Evolutionary conservation across 2,888 invertebrate genomes (phyloP), one percentile per base, ranked within the genome.

Genomic region (Macrosoma leucophasiata): DNA sequence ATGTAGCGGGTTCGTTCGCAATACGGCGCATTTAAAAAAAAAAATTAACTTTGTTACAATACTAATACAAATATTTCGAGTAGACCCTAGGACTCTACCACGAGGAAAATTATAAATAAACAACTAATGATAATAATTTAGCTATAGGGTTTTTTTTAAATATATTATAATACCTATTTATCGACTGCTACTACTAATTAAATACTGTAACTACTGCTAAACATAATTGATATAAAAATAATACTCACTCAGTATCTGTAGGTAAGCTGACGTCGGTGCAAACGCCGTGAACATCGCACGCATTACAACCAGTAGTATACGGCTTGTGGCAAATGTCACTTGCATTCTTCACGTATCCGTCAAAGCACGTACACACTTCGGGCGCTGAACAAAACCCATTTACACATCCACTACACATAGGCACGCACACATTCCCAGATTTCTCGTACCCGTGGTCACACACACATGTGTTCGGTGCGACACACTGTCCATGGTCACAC

Each of bases 391-490:
- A 79, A 2, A 41, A 26, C 2, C 72, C 72, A 30, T 74, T 62
- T 4, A 35, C 26, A 46, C 76, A 74, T 2, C 48, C 51, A 13
- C 41, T 33, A 43, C 72, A 73, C 2, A 36, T 23, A 4, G 71
- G 66, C 4, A 34, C 27, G 37, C 72, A 67, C 15, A 23, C 41
- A n/a, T 41, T 49, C 4, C 44, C 39, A 5, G 17, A 15, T 36
- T 72, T 70, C 5, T 65, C 55, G 48, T 77, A 89, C 0, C 89
- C 89, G 2, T 64, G 50, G 11, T 74, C 64, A 50, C 91, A 91
- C 13, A 61, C 73, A 57, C 91, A 91, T 2, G 77, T 65, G 26
- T 88, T 87, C 0, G 89, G 89, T 0, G 84, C 86, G 0, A 84
- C 44, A 42, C 77, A 77, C 9, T 39, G 36, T 3, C 73, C 72